These are phyloP conservation scores for Enteromius mattozi DNA, from an alignment of 2,797 vertebrate species.

Conservation along the genomic window DNA sequence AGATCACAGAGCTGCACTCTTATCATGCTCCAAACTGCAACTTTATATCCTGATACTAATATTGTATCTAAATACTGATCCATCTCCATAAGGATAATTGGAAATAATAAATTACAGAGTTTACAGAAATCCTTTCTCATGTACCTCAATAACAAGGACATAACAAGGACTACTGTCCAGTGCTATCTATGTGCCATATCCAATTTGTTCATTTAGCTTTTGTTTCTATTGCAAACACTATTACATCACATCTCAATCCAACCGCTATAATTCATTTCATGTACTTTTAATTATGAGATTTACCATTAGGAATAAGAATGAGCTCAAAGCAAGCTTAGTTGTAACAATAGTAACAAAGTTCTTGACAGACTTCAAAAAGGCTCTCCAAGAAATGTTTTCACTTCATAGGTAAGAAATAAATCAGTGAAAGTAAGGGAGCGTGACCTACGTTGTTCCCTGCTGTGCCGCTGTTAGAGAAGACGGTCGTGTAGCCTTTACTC, in stretches of 20 bases:
- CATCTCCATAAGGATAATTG: background rate
- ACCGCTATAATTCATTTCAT: background rate
- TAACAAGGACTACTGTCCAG: background rate
- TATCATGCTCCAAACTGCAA: background rate
- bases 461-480: constrained; percentile 88
- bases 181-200: background rate
- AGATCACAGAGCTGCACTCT: background rate
- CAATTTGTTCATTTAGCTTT: background rate
- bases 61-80: background rate
- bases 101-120: background rate
- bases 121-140: background rate
- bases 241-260: background rate
- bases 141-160: background rate
- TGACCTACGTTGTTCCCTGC: constrained; percentile 77
- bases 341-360: background rate
- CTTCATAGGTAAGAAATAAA: background rate
- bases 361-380: background rate
- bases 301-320: background rate
- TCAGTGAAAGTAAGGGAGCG: background rate
- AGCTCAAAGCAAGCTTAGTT: background rate
- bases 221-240: background rate
- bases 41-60: background rate
- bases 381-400: background rate
- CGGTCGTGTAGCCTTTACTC: constrained; percentile 92
- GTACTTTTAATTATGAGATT: background rate